A percentile compares a stretch with the other conserved stretches of the same genome.
Evolutionary conservation across 2,888 invertebrate genomes (phyloP).

Genomic region (Torymus aiolomorphi): DNA sequence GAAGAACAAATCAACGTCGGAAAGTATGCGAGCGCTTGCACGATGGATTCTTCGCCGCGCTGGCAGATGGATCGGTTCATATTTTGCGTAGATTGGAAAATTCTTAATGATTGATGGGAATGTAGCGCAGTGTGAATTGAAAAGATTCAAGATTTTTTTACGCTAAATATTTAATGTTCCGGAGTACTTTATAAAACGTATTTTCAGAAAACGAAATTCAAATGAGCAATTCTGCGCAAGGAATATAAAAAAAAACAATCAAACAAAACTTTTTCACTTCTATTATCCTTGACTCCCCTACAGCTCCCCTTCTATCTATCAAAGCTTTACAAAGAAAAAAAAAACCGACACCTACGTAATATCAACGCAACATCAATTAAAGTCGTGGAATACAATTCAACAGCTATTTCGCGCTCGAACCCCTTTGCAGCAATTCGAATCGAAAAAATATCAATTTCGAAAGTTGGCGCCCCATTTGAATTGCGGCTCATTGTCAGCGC

Average conservation of each 20-base stretch:
- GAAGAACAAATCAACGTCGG: conserved; percentile 12
- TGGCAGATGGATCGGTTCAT: background rate
- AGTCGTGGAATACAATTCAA: background rate
- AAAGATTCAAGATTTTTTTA: too few species aligned
- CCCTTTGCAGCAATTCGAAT: conserved; percentile 19
- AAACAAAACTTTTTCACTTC: too few species aligned
- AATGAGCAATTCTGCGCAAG: background rate
- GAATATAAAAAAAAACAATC: background rate
- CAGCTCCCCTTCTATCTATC: too few species aligned
- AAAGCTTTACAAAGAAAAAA: too few species aligned
- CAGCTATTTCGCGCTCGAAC: background rate
- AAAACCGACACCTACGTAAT: background rate
- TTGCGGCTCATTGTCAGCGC: conserved; percentile 3
- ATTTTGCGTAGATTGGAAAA: conserved; percentile 16
- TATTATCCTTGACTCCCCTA: too few species aligned
- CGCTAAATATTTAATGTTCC: too few species aligned
- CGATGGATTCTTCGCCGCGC: conserved; percentile 10
- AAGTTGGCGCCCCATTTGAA: conserved; percentile 18
- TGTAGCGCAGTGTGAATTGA: too few species aligned
- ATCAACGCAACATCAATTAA: background rate
- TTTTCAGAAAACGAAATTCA: background rate
- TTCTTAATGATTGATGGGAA: conserved; percentile 13
- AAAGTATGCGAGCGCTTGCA: background rate
- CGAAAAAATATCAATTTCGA: conserved; percentile 33
- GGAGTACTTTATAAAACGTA: too few species aligned